Conservation (phyloP, 23 tunicate genomes). For the Phallusia fumigata region DNA sequence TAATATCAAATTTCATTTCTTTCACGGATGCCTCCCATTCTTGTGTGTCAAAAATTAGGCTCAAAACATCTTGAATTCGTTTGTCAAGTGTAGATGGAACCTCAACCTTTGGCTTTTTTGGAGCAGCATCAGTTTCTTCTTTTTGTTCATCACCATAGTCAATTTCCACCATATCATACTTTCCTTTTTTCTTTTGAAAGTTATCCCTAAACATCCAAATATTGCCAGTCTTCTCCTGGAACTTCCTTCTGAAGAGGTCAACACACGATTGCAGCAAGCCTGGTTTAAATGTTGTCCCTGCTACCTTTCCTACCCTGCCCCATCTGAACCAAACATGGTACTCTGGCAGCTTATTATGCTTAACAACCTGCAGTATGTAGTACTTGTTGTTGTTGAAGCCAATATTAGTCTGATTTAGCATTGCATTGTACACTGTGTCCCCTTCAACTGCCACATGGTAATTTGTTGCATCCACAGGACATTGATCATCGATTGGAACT, state of each 20-base stretch:
- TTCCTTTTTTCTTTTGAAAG: constrained; percentile 23
- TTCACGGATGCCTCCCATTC: constrained; percentile 74
- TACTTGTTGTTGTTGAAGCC: constrained; percentile 79
- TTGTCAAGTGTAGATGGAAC: constrained; percentile 50
- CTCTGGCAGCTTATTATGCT: constrained; percentile 32
- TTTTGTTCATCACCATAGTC: constrained; percentile 66
- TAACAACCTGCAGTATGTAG: constrained; percentile 50
- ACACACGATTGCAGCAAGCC: constrained; percentile 11
- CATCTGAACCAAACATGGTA: constrained; percentile 61
- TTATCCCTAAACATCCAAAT: constrained; percentile 24
- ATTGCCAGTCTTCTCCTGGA: constrained; percentile 63
- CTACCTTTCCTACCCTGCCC: constrained; percentile 81
- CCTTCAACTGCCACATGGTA: constrained; percentile 47
- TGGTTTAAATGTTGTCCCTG: constrained; percentile 27
- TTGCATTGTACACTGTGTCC: constrained; percentile 41
- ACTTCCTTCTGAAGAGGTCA: constrained; percentile 45
- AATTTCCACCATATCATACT: constrained; percentile 71
- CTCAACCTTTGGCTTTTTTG: constrained; percentile 16
- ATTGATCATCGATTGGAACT: constrained; percentile 68
- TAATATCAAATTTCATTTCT: constrained; percentile 86
- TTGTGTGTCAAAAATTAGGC: constrained; percentile 59
- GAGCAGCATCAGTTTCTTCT: not conserved
- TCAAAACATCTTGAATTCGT: constrained; percentile 54
- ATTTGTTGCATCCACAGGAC: constrained; percentile 21
- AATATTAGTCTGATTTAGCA: constrained; percentile 81